phyloP scores from a whole-genome alignment of 2,113 vertebrate genomes.

The Hippolais icterina region DNA sequence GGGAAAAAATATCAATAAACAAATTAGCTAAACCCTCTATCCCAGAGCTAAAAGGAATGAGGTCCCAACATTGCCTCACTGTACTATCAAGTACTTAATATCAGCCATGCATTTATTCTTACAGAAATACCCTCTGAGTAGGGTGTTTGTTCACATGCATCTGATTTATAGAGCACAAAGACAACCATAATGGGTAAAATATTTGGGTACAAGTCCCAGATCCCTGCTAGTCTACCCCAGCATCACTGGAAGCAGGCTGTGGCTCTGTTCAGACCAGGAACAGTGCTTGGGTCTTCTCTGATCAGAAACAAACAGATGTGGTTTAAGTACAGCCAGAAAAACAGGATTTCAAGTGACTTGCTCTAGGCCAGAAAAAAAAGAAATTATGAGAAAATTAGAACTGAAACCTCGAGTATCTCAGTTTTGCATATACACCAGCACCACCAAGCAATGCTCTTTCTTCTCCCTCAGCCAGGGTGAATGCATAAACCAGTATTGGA shows the following conservation, averaged over 20 bases:
- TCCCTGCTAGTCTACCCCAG: not conserved
- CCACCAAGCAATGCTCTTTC: not conserved
- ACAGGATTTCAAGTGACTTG: not conserved
- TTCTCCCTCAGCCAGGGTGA: not conserved
- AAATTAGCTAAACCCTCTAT: not conserved
- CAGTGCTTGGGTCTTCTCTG: not conserved
- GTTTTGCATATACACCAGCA: not conserved
- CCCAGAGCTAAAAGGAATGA: not conserved
- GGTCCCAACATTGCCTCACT: not conserved
- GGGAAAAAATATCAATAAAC: not conserved
- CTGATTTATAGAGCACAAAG: not conserved
- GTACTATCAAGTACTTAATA: fast-evolving
- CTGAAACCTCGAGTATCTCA: not conserved
- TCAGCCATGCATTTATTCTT: not conserved
- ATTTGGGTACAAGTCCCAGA: not conserved
- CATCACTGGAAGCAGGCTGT: not conserved
- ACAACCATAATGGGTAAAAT: not conserved
- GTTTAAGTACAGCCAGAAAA: not conserved
- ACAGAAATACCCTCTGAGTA: not conserved
- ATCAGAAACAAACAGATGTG: not conserved
- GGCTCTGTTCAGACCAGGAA: not conserved
- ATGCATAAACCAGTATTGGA: not conserved
- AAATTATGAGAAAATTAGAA: not conserved
- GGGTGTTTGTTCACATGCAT: not conserved
- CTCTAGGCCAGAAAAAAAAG: not conserved